A percentile compares a stretch with the other conserved stretches of the same genome.
phyloP scores from a whole-genome alignment of 2,797 vertebrate genomes.

The Enteromius mattozi region DNA sequence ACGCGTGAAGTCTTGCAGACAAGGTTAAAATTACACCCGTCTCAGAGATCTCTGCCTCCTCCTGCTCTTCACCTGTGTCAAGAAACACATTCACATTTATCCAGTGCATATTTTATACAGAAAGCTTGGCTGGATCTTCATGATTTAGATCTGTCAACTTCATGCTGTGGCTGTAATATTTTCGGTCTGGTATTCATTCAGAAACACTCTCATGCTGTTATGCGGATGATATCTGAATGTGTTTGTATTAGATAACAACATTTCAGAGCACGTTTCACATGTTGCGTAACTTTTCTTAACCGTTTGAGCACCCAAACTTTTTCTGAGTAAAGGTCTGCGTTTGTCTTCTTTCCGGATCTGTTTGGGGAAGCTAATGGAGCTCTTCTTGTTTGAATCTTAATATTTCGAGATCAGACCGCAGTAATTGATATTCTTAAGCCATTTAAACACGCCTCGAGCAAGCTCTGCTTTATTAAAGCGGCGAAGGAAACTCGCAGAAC shows the following conservation, averaged over 20 bases:
- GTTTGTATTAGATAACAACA: background rate
- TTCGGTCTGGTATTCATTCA: background rate
- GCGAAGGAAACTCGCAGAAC: conserved; percentile 66
- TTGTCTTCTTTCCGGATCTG: background rate
- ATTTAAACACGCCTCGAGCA: conserved; percentile 67
- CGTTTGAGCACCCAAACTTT: background rate
- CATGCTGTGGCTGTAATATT: background rate
- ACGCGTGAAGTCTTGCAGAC: conserved; percentile 77
- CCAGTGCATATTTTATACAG: background rate
- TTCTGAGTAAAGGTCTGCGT: background rate
- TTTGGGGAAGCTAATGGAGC: conserved; percentile 4
- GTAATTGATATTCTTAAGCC: conserved; percentile 80
- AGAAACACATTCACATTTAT: background rate
- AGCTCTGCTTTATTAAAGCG: conserved; percentile 68
- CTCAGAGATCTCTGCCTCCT: conserved; percentile 56
- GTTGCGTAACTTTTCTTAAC: background rate
- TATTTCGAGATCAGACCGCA: conserved; percentile 67
- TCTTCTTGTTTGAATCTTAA: conserved; percentile 57
- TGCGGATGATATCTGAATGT: background rate
- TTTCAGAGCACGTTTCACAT: background rate
- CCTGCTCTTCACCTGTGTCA: conserved; percentile 41
- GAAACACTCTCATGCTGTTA: conserved; percentile 11
- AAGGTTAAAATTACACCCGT: conserved; percentile 72
- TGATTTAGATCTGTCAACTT: background rate
- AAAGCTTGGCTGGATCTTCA: background rate